Evolutionary conservation across 2,797 vertebrate genomes (phyloP).

Genomic region (Molossus alvarezi): DNA sequence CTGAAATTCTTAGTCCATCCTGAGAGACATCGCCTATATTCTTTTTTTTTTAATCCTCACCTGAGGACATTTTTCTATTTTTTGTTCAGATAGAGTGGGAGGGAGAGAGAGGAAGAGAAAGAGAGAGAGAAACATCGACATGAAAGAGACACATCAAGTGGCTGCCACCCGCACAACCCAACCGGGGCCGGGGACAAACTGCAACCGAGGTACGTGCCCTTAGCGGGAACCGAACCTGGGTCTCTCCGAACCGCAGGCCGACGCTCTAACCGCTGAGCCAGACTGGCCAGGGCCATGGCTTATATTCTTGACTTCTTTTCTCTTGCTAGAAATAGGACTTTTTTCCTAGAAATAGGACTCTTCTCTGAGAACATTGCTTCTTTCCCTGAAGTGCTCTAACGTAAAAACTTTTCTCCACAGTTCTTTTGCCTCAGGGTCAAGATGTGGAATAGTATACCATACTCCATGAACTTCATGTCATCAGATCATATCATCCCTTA

Average conservation of each 20-base stretch:
- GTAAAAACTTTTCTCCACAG: neutral
- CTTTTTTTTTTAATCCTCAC: neutral
- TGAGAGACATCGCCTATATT: neutral
- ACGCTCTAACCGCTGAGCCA: too few species aligned
- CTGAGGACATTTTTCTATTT: too few species aligned
- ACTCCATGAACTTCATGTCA: neutral
- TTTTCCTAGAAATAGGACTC: conserved; percentile 21
- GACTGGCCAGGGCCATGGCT: too few species aligned
- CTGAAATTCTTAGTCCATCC: neutral
- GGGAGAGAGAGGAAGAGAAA: too few species aligned
- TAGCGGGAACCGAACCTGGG: too few species aligned
- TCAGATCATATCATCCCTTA: neutral
- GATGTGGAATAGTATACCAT: neutral
- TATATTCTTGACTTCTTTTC: conserved; percentile 36
- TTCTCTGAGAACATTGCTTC: neutral
- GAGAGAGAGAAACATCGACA: too few species aligned
- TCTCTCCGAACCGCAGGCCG: too few species aligned
- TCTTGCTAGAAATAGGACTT: conserved; percentile 31
- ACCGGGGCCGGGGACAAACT: too few species aligned
- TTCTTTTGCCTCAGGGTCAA: conserved; percentile 6
- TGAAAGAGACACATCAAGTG: too few species aligned
- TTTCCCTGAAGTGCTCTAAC: conserved; percentile 10
- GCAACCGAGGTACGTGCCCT: too few species aligned
- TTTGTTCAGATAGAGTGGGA: too few species aligned
- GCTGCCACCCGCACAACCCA: too few species aligned